These are phyloP conservation scores for Lasioglossum figueresi DNA, from an alignment of 2,888 invertebrate genomes.

Conservation along the genomic window DNA sequence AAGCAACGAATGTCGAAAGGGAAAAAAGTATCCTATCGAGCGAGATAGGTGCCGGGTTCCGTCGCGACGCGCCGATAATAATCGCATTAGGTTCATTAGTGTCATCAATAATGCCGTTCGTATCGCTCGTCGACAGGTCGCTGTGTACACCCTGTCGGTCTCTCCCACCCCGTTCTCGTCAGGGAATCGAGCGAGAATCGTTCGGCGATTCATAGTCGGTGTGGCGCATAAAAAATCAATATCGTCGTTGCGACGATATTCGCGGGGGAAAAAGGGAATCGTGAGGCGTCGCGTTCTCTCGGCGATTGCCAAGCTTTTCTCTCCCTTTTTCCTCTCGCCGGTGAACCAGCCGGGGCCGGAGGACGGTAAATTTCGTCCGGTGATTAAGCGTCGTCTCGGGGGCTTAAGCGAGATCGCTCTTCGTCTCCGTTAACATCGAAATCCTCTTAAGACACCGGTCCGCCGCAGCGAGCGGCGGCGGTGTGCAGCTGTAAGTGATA, in stretches of 20 bases:
- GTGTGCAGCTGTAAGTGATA: constrained; percentile 72
- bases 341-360: constrained; percentile 30
- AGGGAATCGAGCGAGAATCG: constrained; percentile 16
- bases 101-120: constrained; percentile 22
- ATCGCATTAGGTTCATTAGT: constrained; percentile 44
- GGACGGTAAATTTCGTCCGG: constrained; percentile 72
- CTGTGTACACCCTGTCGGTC: constrained; percentile 8
- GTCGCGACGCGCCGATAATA: constrained; percentile 21
- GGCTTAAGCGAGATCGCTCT: constrained; percentile 74
- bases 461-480: constrained; percentile 48
- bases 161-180: neutral
- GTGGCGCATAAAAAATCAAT: constrained; percentile 23
- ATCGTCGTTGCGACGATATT: constrained; percentile 19
- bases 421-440: constrained; percentile 72
- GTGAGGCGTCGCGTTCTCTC: constrained; percentile 11
- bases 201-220: constrained; percentile 10
- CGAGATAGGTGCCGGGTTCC: neutral
- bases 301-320: constrained; percentile 48
- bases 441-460: constrained; percentile 68
- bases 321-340: constrained; percentile 29
- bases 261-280: neutral
- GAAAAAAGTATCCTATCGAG: neutral
- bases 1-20: neutral
- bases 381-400: constrained; percentile 71
- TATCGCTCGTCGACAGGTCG: constrained; percentile 19